Evolutionary conservation across 2,888 invertebrate species (phyloP), one percentile per base, ranked within the genome.

Genomic region (Athrips mouffetella): DNA sequence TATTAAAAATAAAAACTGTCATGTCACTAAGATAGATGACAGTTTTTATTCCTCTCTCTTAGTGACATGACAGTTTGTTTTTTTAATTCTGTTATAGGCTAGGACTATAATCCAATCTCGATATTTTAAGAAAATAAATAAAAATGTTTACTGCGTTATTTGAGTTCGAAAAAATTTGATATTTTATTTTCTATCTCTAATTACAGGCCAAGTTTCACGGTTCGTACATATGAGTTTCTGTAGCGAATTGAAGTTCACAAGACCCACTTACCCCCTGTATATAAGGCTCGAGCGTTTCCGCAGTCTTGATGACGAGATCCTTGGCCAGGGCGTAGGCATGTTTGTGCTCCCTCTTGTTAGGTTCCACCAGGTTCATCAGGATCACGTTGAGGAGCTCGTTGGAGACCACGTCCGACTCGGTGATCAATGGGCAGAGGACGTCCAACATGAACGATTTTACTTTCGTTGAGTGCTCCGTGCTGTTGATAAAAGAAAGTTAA

Each of bases 361-460:
- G 98, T 74, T 99, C 98, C 52, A 98, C 96, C 65, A 99, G 92
- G 78, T 98, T 98, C 67, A 95, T 92, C 47, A 99, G 90, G 67
- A 99, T 96, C 55, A 97, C 96, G 82, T 99, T 97, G 50, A 99
- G 89, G 7, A 98, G 90, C 78, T 98, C 97, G 73, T 96, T 96
- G 59, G 98, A 96, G 42, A 99, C 96, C 63, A 96, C 94, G 76
- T 99, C 98, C 5, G 97, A 96, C 83, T 99, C 98, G 16, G 96
- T 95, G 64, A 99, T 96, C 33, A 99, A 89, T 0, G 98, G 98
- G 67, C 95, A 95, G 56, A 99, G 91, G 46, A 98, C 96, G 78
- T 99, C 98, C 67, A 98, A 87, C 95, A 99, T 98, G 79, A 98
- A 98, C 54, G 95, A 96, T 73, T 97, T 98, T 41, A 99, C 98